Conservation (phyloP, 2,113 vertebrate genomes). For the Edolisoma coerulescens region DNA sequence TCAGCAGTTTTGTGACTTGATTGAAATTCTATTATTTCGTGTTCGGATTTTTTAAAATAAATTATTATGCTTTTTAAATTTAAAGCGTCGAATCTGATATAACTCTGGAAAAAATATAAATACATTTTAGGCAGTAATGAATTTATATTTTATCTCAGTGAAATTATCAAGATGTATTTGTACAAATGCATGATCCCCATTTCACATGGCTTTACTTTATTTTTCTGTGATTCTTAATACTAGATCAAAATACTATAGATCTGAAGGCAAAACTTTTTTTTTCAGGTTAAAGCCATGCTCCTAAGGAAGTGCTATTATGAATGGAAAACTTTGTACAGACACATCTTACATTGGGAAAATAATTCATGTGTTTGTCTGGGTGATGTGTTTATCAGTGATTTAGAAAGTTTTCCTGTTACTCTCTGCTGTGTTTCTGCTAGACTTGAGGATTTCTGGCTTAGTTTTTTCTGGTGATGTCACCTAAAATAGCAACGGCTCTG, state of each 20-base stretch:
- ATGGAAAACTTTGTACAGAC: background rate
- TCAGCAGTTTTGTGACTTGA: background rate
- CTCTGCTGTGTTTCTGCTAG: background rate
- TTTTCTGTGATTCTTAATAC: background rate
- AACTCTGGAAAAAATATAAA: background rate
- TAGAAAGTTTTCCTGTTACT: background rate
- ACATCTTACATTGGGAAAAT: background rate
- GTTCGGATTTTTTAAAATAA: background rate
- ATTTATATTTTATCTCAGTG: background rate
- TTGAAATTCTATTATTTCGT: background rate
- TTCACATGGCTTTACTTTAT: background rate
- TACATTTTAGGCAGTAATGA: background rate
- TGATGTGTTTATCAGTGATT: background rate
- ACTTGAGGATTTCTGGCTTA: background rate
- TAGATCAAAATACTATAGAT: background rate
- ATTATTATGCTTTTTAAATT: background rate
- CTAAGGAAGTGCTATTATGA: background rate
- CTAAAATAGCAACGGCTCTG: background rate
- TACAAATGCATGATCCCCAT: background rate
- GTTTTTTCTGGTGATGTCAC: background rate
- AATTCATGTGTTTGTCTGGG: background rate
- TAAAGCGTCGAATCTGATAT: background rate
- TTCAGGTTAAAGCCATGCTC: background rate
- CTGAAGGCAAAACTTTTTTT: background rate
- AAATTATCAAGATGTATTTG: background rate